phyloP scores from a whole-genome alignment of 2,888 invertebrate genomes.

The Dryadula phaetusa region DNA sequence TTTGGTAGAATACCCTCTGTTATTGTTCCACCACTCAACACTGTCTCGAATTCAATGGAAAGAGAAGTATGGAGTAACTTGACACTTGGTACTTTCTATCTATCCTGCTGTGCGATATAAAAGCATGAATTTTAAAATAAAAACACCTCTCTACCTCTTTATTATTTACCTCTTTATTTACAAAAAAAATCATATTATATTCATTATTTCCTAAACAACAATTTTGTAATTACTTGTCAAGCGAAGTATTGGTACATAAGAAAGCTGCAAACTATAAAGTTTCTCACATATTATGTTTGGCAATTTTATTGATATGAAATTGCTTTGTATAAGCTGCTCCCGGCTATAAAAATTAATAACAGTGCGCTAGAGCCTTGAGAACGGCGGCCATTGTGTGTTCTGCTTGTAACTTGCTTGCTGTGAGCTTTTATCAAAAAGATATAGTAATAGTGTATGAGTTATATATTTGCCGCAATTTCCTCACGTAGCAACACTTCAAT shows the following conservation, averaged over 20 bases:
- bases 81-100: too few species aligned
- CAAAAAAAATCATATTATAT: too few species aligned
- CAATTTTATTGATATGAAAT: conserved; percentile 28
- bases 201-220: not conserved
- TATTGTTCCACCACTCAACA: too few species aligned
- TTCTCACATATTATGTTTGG: conserved; percentile 4
- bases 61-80: too few species aligned
- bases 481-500: conserved; percentile 8
- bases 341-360: conserved; percentile 27
- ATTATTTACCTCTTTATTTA: too few species aligned
- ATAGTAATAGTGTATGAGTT: conserved; percentile 18
- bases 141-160: too few species aligned
- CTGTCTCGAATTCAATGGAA: too few species aligned
- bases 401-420: too few species aligned
- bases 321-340: conserved; percentile 22
- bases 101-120: too few species aligned
- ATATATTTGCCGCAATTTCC: conserved; percentile 16
- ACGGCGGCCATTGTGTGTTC: conserved; percentile 26
- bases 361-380: conserved; percentile 20
- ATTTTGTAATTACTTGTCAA: not conserved
- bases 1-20: too few species aligned
- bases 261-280: conserved; percentile 1
- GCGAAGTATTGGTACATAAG: not conserved
- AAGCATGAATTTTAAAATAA: too few species aligned
- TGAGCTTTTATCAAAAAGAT: conserved; percentile 29